Evolutionary conservation across 2,888 invertebrate species (phyloP).

Genomic region (Erebia palarica): DNA sequence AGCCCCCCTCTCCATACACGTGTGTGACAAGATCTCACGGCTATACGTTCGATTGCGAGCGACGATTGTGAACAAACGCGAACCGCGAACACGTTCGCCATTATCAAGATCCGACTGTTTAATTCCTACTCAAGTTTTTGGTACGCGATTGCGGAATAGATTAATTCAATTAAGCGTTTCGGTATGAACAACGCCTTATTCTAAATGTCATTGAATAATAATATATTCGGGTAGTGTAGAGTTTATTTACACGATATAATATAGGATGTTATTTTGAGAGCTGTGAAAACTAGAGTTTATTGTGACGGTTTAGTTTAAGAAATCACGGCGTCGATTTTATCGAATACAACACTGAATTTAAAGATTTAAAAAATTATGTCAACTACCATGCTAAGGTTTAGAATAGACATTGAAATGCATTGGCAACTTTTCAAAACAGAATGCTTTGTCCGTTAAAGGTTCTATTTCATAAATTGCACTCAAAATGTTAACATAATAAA

Average conservation of each 20-base stretch:
- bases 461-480: too few relatives aligned
- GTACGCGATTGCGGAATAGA: slow-evolving; percentile 40
- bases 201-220: slow-evolving; percentile 20
- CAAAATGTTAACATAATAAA: too few relatives aligned
- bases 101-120: slow-evolving; percentile 48
- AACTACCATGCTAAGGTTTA: too few relatives aligned
- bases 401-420: too few relatives aligned
- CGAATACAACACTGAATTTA: too few relatives aligned
- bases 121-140: slow-evolving; percentile 46
- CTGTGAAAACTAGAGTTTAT: too few relatives aligned
- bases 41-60: slow-evolving; percentile 50
- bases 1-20: slow-evolving; percentile 55
- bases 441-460: too few relatives aligned
- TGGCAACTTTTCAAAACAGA: too few relatives aligned
- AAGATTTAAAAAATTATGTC: too few relatives aligned
- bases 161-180: slow-evolving; percentile 36
- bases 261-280: not conserved
- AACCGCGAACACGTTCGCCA: slow-evolving; percentile 54
- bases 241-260: not conserved
- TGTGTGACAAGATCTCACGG: slow-evolving; percentile 76
- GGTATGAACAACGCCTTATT: slow-evolving; percentile 34
- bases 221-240: slow-evolving; percentile 11
- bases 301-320: too few relatives aligned
- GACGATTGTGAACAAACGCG: slow-evolving; percentile 57
- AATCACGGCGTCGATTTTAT: too few relatives aligned